Percentiles rank a stretch among this genome's conserved stretches.
These are phyloP conservation scores for Ceyx cyanopectus DNA, from an alignment of 2,113 vertebrate species.

Conservation along the genomic window DNA sequence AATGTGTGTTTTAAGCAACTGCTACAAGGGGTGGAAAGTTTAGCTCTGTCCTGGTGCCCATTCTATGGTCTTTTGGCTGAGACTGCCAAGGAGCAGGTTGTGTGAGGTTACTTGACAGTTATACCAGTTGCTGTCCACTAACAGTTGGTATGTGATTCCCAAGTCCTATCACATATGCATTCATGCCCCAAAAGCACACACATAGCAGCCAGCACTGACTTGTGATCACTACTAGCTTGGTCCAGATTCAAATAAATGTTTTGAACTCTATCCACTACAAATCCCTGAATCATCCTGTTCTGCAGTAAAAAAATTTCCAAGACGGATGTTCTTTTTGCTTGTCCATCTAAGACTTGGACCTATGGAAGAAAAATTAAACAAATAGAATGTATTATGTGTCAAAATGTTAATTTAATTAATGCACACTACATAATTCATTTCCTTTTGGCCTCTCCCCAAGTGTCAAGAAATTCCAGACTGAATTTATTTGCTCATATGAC, in stretches of 20 bases:
- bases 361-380: neutral
- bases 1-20: neutral
- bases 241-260: neutral
- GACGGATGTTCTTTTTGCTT: neutral
- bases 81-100: neutral
- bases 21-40: slow-evolving; percentile 49
- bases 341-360: neutral
- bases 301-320: slow-evolving; percentile 15
- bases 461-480: neutral
- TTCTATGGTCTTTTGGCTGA: slow-evolving; percentile 10
- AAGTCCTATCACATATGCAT: neutral
- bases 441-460: neutral
- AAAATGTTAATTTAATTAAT: neutral
- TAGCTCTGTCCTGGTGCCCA: neutral
- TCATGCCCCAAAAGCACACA: too few relatives aligned
- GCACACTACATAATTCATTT: neutral
- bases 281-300: slow-evolving; percentile 21
- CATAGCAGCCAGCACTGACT: neutral
- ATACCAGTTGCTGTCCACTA: neutral
- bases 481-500: neutral
- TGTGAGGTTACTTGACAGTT: slow-evolving; percentile 20
- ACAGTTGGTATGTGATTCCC: neutral
- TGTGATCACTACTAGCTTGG: neutral
- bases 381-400: neutral
- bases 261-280: slow-evolving; percentile 27